A percentile compares a stretch with the other conserved stretches of the same genome.
These are phyloP conservation scores for Calliphora vomitoria DNA, from an alignment of 2,888 invertebrate species.

Conservation along the genomic window DNA sequence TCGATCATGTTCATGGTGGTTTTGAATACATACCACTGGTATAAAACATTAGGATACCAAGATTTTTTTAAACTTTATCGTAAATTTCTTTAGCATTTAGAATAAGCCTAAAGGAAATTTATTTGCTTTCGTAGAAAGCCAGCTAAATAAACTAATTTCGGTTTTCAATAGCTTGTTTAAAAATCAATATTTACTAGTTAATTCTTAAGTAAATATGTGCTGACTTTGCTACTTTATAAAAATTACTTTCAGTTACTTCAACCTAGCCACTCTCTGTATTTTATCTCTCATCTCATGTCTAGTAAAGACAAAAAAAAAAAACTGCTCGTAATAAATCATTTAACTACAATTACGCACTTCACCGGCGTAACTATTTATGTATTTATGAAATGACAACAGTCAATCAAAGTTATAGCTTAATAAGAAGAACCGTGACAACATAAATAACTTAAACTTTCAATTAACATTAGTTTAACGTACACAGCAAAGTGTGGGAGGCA, in stretches of 20 bases:
- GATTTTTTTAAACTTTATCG: background rate
- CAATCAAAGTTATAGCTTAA: background rate
- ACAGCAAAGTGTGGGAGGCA: background rate
- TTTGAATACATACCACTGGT: no score
- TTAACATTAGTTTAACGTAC: conserved; percentile 42
- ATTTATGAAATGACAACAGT: background rate
- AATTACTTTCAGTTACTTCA: background rate
- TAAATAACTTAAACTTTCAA: conserved; percentile 26
- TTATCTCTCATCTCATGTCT: background rate
- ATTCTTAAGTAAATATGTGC: no score
- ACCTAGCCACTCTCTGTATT: background rate
- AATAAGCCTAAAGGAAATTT: background rate
- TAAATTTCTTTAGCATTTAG: background rate
- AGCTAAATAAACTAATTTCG: background rate
- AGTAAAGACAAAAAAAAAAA: no score
- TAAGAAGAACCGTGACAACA: background rate
- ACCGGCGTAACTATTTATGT: background rate
- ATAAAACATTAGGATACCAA: no score
- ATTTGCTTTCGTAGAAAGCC: background rate
- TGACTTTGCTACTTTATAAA: background rate
- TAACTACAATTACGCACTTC: conserved; percentile 15
- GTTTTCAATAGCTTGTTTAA: background rate
- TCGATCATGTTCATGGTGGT: no score
- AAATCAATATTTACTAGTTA: background rate
- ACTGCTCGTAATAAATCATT: conserved; percentile 43